These are phyloP conservation scores for Neoaliturus tenellus DNA, from an alignment of 2,888 invertebrate species.

Conservation along the genomic window DNA sequence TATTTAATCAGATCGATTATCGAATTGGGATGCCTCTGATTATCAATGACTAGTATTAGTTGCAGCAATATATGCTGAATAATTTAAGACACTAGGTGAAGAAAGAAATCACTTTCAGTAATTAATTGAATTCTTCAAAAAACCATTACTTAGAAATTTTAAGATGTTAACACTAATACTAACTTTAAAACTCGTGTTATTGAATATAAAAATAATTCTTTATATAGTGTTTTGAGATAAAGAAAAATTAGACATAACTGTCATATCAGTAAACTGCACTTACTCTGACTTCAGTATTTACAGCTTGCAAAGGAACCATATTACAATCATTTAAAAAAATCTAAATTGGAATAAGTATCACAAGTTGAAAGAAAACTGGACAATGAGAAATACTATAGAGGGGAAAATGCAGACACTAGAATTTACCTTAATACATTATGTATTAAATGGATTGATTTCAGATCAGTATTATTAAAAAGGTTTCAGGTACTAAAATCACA, in stretches of 20 bases:
- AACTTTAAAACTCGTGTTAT: background rate
- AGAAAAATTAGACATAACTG: background rate
- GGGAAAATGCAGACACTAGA: background rate
- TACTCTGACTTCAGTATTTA: background rate
- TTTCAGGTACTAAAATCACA: constrained; percentile 26
- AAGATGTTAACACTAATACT: too few species aligned
- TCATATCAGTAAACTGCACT: background rate
- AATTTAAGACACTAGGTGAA: too few species aligned
- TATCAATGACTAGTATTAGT: too few species aligned
- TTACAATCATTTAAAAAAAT: background rate
- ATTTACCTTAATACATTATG: background rate
- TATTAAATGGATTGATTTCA: background rate
- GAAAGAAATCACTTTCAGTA: too few species aligned
- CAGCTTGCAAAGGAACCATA: background rate
- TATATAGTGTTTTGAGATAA: background rate
- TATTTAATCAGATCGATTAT: too few species aligned
- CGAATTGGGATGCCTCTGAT: too few species aligned
- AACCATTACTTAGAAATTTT: too few species aligned
- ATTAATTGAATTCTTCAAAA: too few species aligned
- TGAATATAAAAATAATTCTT: background rate
- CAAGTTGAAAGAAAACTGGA: background rate
- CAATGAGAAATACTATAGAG: too few species aligned
- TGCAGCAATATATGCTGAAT: too few species aligned
- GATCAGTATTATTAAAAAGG: background rate
- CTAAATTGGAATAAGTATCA: background rate